Evolutionary conservation across 2,113 vertebrate genomes (phyloP).

Genomic region (Scomber japonicus): DNA sequence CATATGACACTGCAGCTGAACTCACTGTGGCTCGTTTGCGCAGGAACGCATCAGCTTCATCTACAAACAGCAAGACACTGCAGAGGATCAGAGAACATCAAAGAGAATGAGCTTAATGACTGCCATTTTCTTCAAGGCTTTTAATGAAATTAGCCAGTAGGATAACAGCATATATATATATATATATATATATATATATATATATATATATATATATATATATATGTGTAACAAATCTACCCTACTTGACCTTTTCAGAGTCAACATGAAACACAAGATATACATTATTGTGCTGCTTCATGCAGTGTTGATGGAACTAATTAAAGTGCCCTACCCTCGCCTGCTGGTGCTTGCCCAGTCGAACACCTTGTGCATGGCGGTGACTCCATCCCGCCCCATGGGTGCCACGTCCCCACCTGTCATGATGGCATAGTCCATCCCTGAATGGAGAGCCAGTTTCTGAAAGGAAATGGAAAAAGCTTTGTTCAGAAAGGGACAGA

Average conservation of each 20-base stretch:
- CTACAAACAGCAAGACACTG: slow-evolving; percentile 92
- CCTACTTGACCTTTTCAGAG: not conserved
- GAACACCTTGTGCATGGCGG: slow-evolving; percentile 95
- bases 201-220: not conserved
- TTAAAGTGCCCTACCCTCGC: slow-evolving; percentile 83
- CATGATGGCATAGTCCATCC: slow-evolving; percentile 96
- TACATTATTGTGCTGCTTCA: slow-evolving; percentile 10
- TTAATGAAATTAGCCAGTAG: slow-evolving; percentile 15
- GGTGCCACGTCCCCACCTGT: slow-evolving; percentile 93
- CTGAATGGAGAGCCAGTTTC: slow-evolving; percentile 85
- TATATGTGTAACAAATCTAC: not conserved
- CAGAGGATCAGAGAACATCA: slow-evolving; percentile 41
- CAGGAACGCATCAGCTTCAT: slow-evolving; percentile 91
- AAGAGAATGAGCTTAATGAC: slow-evolving; percentile 39
- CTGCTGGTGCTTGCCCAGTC: slow-evolving; percentile 92
- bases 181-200: not conserved
- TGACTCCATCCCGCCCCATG: slow-evolving; percentile 93
- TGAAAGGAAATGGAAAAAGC: slow-evolving; percentile 23
- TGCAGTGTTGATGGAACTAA: slow-evolving; percentile 33
- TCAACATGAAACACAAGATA: not conserved
- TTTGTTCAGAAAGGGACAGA: not conserved
- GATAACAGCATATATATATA: slow-evolving; percentile 8
- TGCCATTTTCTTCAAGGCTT: not conserved
- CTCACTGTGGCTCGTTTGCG: slow-evolving; percentile 90
- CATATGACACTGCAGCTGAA: slow-evolving; percentile 57